Conservation (phyloP, 2,888 invertebrate genomes). For the Caenorhabditis angaria region DNA sequence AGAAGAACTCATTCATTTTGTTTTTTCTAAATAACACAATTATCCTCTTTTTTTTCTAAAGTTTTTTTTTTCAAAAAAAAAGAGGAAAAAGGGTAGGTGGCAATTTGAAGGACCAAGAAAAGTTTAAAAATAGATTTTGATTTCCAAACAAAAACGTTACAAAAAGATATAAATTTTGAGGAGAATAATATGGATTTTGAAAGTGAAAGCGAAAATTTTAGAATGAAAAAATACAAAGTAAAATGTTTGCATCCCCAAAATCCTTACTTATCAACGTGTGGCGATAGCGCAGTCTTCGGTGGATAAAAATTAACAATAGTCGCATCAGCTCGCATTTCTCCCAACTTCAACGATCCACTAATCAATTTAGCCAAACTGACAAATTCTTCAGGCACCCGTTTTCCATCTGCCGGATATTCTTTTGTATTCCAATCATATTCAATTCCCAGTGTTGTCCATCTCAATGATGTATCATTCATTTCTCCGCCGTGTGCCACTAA, state of each 20-base stretch:
- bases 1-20: too few species aligned
- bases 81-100: neutral
- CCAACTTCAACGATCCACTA: slow-evolving; percentile 68
- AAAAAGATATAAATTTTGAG: neutral
- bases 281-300: slow-evolving; percentile 88
- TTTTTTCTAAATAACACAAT: too few species aligned
- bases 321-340: slow-evolving; percentile 83
- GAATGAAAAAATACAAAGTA: too few species aligned
- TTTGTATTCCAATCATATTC: slow-evolving; percentile 98
- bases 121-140: neutral
- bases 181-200: neutral
- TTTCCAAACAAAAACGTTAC: neutral
- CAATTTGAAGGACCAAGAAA: neutral
- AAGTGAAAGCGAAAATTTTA: neutral
- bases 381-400: slow-evolving; percentile 66
- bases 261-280: slow-evolving; percentile 84
- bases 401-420: slow-evolving; percentile 75
- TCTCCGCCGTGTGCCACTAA: slow-evolving; percentile 70
- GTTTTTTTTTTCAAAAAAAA: neutral
- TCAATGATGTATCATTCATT: slow-evolving; percentile 76
- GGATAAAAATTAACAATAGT: slow-evolving; percentile 96
- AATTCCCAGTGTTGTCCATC: slow-evolving; percentile 96
- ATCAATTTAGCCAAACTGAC: slow-evolving; percentile 75
- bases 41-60: too few species aligned
- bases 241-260: neutral